Evolutionary conservation across 2,797 vertebrate genomes (phyloP).

Genomic region (Thunnus albacares): DNA sequence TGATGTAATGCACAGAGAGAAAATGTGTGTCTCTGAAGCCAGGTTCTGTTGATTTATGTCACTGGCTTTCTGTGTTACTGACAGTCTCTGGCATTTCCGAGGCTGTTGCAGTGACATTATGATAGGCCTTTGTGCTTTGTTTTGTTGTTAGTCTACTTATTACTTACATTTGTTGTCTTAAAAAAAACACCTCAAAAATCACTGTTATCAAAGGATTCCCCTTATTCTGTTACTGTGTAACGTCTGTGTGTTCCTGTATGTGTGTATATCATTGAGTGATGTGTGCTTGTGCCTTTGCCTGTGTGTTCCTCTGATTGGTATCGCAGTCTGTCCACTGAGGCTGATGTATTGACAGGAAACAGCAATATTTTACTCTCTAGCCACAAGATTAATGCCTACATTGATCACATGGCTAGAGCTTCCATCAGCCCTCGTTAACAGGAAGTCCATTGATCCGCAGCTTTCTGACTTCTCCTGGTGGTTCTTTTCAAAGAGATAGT

Average conservation of each 20-base stretch:
- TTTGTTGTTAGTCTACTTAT: constrained; percentile 16
- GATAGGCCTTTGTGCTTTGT: constrained; percentile 26
- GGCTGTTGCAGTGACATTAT: constrained; percentile 17
- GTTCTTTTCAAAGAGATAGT: constrained; percentile 37
- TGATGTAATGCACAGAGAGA: constrained; percentile 14
- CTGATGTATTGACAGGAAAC: constrained; percentile 48
- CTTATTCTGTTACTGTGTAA: neutral
- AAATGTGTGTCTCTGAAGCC: constrained; percentile 21
- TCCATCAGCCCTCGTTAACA: constrained; percentile 62
- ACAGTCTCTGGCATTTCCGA: constrained; percentile 41
- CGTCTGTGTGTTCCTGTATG: neutral
- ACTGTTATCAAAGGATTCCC: neutral
- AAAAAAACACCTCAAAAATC: neutral
- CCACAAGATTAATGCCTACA: constrained; percentile 44
- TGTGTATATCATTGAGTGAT: constrained; percentile 15
- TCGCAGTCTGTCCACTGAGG: constrained; percentile 25
- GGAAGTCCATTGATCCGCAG: constrained; percentile 52
- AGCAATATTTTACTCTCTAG: constrained; percentile 59
- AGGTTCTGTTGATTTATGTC: constrained; percentile 48
- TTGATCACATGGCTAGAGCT: constrained; percentile 66
- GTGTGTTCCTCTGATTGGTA: constrained; percentile 47
- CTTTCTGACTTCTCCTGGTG: constrained; percentile 31
- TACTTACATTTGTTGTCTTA: neutral
- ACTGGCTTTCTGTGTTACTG: constrained; percentile 54
- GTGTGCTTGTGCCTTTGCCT: constrained; percentile 11